These are phyloP conservation scores for Nyctibius bracteatus DNA, from an alignment of 2,113 vertebrate species.

Conservation along the genomic window DNA sequence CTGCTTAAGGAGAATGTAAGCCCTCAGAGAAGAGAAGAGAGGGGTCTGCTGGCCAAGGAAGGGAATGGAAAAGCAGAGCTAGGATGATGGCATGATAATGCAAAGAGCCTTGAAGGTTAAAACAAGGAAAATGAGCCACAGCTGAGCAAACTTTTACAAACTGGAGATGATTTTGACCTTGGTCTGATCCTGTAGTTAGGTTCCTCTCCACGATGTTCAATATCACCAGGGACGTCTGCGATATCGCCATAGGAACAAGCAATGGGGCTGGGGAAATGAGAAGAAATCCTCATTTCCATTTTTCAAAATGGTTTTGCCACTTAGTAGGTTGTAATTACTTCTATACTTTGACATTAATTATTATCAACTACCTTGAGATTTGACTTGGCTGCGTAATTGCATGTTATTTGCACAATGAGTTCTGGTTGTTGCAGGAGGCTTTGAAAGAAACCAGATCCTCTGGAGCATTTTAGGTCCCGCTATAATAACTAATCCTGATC, in stretches of 20 bases:
- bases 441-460: neutral
- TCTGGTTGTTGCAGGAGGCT: neutral
- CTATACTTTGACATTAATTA: slow-evolving; percentile 39
- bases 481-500: neutral
- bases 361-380: slow-evolving; percentile 37
- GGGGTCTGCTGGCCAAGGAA: neutral
- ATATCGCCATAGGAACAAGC: neutral
- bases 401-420: neutral
- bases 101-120: neutral
- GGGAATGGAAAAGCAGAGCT: neutral
- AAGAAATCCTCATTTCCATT: slow-evolving; percentile 10
- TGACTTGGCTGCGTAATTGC: slow-evolving; percentile 17
- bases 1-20: neutral
- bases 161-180: neutral
- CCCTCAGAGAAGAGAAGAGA: neutral
- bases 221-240: neutral
- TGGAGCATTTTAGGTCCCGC: neutral
- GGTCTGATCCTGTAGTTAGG: neutral
- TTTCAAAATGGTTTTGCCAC: slow-evolving; percentile 1
- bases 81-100: no score
- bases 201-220: neutral
- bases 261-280: neutral
- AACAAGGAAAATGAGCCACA: neutral
- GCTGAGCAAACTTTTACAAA: neutral
- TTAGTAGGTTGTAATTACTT: slow-evolving; percentile 11